Evolutionary conservation across 2,113 vertebrate genomes (phyloP).

Genomic region (Cololabis saira): DNA sequence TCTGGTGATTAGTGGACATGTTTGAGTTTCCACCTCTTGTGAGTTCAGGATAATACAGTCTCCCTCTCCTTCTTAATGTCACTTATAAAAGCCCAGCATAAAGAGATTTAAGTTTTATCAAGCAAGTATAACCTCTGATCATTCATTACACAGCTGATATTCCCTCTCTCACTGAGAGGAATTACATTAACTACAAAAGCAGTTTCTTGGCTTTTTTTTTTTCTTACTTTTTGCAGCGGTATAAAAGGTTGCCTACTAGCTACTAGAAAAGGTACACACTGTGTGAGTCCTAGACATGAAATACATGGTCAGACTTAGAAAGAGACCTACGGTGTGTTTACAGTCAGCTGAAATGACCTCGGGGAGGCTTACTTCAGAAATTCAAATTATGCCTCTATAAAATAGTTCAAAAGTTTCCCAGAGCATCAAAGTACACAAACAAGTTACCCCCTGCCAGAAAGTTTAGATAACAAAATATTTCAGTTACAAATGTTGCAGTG

Average conservation of each 20-base stretch:
- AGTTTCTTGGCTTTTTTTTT: not conserved
- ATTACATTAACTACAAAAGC: slow-evolving; percentile 9
- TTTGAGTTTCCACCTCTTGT: no score
- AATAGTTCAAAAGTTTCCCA: slow-evolving; percentile 16
- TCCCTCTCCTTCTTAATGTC: not conserved
- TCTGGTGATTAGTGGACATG: not conserved
- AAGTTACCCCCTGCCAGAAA: slow-evolving; percentile 11
- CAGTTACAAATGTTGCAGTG: slow-evolving; percentile 43
- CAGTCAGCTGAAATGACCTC: slow-evolving; percentile 21
- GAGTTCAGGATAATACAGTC: no score
- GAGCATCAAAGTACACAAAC: slow-evolving; percentile 1
- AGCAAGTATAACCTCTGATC: not conserved
- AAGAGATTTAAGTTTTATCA: not conserved
- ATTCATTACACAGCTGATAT: not conserved
- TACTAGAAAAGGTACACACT: no score
- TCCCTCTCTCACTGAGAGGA: not conserved
- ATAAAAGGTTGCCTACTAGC: not conserved
- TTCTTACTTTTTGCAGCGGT: not conserved
- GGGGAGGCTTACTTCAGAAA: slow-evolving; percentile 36
- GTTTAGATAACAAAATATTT: slow-evolving; percentile 34
- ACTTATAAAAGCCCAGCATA: not conserved
- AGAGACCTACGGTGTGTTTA: slow-evolving; percentile 5
- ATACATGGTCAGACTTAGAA: not conserved
- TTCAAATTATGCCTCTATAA: slow-evolving; percentile 20
- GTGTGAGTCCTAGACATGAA: not conserved